These are phyloP conservation scores for Acleris laterana DNA, from an alignment of 2,888 invertebrate species.

Conservation along the genomic window DNA sequence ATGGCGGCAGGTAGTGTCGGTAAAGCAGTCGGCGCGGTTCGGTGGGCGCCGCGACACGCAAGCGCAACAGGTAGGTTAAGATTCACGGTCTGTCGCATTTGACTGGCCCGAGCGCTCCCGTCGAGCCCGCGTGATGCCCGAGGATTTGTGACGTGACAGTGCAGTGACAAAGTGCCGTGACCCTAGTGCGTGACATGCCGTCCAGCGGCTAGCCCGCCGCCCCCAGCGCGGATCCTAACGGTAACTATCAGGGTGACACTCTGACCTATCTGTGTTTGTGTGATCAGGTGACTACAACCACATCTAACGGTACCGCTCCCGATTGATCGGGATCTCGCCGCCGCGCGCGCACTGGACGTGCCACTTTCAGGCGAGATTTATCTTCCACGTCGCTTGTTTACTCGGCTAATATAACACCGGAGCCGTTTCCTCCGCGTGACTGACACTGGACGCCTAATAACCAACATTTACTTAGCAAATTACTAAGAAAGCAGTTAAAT, in stretches of 20 bases:
- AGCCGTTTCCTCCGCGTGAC: slow-evolving; percentile 27
- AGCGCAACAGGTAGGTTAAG: slow-evolving; percentile 83
- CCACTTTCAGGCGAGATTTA: slow-evolving; percentile 52
- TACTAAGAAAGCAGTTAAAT: slow-evolving; percentile 54
- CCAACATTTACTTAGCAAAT: slow-evolving; percentile 32
- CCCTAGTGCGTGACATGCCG: slow-evolving; percentile 61
- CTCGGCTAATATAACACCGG: slow-evolving; percentile 73
- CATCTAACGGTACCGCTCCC: slow-evolving; percentile 43
- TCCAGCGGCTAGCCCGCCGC: slow-evolving; percentile 60
- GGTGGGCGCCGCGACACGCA: slow-evolving; percentile 76
- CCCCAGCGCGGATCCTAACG: slow-evolving; percentile 77
- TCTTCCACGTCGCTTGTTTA: slow-evolving; percentile 79
- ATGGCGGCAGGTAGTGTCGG: slow-evolving; percentile 68
- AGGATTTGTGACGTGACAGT: slow-evolving; percentile 72
- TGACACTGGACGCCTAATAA: slow-evolving; percentile 27
- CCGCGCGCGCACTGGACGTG: slow-evolving; percentile 51
- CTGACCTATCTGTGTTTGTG: slow-evolving; percentile 72
- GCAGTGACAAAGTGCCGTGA: slow-evolving; percentile 68
- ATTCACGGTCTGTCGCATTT: slow-evolving; percentile 81
- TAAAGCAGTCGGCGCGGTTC: slow-evolving; percentile 67
- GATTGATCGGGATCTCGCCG: slow-evolving; percentile 41
- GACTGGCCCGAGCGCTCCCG: slow-evolving; percentile 74
- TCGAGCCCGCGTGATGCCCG: slow-evolving; percentile 71
- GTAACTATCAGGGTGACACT: slow-evolving; percentile 74
- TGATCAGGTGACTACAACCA: slow-evolving; percentile 67